These are phyloP conservation scores for Macroteleia sp. DNA, from an alignment of 2,888 invertebrate species.

Conservation along the genomic window DNA sequence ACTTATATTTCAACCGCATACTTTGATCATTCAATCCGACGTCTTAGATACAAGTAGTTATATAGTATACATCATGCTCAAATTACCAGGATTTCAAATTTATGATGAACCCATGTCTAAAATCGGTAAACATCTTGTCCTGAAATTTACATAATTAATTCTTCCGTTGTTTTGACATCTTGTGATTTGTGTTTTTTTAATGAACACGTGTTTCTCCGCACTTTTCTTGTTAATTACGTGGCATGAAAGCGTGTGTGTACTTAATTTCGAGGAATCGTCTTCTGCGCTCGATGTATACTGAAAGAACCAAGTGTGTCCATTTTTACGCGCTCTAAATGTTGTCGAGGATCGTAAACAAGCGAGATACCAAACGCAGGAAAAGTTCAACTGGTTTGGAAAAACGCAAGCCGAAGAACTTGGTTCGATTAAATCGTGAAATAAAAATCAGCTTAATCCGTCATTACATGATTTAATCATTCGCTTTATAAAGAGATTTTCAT, in stretches of 20 bases:
- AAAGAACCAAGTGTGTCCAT: slow-evolving; percentile 60
- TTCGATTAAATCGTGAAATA: too few species aligned
- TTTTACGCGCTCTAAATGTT: slow-evolving; percentile 58
- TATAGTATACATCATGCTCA: too few species aligned
- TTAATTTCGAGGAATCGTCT: slow-evolving; percentile 56
- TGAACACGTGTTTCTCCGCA: slow-evolving; percentile 40
- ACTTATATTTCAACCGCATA: too few species aligned
- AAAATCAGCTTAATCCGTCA: too few species aligned
- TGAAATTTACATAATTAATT: slow-evolving; percentile 15
- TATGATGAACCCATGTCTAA: neutral
- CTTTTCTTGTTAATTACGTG: slow-evolving; percentile 41
- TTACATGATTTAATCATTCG: too few species aligned
- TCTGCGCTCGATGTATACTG: slow-evolving; percentile 16
- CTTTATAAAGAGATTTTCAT: too few species aligned
- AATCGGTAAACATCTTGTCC: neutral
- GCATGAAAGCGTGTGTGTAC: slow-evolving; percentile 29
- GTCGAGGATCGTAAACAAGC: slow-evolving; percentile 20
- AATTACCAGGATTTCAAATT: too few species aligned
- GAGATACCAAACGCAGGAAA: neutral
- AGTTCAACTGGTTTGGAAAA: too few species aligned
- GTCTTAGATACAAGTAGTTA: too few species aligned
- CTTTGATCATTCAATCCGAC: too few species aligned
- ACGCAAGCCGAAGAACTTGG: too few species aligned
- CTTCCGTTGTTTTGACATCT: slow-evolving; percentile 9
- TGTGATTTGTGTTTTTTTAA: slow-evolving; percentile 17